These are phyloP conservation scores for Encarsia formosa DNA, from an alignment of 2,888 invertebrate genomes.

Conservation along the genomic window DNA sequence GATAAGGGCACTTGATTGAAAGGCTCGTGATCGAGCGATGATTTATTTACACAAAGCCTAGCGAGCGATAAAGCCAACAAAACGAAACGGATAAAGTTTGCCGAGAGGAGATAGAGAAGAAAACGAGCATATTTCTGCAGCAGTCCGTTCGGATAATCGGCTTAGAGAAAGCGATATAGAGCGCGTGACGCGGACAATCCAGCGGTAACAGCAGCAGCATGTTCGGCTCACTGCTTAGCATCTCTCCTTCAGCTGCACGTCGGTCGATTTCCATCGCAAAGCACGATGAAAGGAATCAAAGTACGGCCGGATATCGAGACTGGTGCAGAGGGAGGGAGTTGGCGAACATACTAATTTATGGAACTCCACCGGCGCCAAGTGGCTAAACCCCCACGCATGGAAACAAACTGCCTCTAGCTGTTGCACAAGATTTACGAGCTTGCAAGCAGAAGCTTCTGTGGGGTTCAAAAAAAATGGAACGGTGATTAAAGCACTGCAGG, in stretches of 20 bases:
- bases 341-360: conserved; percentile 20
- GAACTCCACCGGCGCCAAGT: conserved; percentile 12
- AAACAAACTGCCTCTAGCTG: no score
- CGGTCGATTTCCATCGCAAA: conserved; percentile 1
- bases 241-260: not conserved
- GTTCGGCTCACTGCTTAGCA: not conserved
- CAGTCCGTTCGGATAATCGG: conserved; percentile 16
- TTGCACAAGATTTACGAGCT: no score
- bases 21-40: no score
- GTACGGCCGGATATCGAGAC: conserved; percentile 5
- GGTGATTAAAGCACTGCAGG: no score
- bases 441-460: no score
- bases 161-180: conserved; percentile 10
- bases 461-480: no score
- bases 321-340: not conserved
- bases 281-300: not conserved
- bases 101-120: not conserved
- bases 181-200: conserved; percentile 19
- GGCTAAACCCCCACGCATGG: not conserved
- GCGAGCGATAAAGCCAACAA: no score
- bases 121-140: conserved; percentile 13
- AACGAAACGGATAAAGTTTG: no score
- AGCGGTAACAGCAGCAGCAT: not conserved
- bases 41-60: no score
- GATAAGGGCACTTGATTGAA: no score